Base-by-base conservation (phyloP, 2,113 vertebrate genomes). In the Cygnus buccinator region DNA sequence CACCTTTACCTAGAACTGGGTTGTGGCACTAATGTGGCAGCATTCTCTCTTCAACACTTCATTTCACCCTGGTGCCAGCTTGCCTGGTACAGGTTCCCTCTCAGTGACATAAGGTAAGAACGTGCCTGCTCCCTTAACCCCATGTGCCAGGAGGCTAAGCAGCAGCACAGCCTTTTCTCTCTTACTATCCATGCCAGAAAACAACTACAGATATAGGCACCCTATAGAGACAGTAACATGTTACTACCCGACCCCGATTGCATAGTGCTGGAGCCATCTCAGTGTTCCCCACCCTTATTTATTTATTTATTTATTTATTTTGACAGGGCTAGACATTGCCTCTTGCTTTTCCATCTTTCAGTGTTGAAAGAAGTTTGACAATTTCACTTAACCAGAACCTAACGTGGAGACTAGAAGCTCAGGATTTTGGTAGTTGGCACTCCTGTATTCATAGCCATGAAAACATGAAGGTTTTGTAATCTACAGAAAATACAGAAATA, bases 101-200 rank as follows among this genome's bases (percentile, higher is more conserved):
- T 11, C 11, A 0, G n/a, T 58, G 46, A 26, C 11, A 13, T 3
- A 4, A 13, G 6, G 22, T 29, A 44, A 61, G 59, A 48, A 76
- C 29, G 35, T 15, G 4, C 31, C 37, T 72, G 84, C n/a, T 21
- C 58, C 6, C 1, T 63, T 22, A 75, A 48, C 41, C 26, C 6
- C 0, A 0, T 4, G 11, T 31, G 61, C 26, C 48, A 26, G 0
- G 4, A 52, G 50, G 59, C 39, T 46, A 59, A 79, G 72, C 75
- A 81, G 70, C 57, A 81, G 20, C 78, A 55, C 61, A 73, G 70
- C 29, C 52, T 72, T 79, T 48, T 81, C 33, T 23, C 31, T 61
- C 35, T 41, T n/a, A 9, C 22, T 17, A 1, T n/a, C 66, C 52
- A 39, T 4, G 19, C 37, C 31, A 37, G 12, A 72, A 72, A 4